Evolutionary conservation across 2,113 vertebrate genomes (phyloP).

Genomic region (Gallinago media): DNA sequence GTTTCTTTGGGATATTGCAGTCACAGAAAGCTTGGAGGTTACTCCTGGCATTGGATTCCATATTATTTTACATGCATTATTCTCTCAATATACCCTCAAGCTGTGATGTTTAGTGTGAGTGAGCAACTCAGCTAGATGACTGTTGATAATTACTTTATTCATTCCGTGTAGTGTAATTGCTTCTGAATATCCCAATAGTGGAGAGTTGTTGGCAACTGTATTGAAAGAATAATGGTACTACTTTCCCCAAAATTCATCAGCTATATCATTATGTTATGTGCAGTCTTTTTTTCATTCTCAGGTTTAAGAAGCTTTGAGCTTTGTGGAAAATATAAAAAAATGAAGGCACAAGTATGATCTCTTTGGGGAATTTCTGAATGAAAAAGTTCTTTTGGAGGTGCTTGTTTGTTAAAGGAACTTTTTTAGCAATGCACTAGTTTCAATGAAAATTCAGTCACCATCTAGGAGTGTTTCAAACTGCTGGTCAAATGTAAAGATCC

Average conservation of each 20-base stretch:
- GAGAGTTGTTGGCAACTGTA: neutral
- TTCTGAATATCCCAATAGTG: neutral
- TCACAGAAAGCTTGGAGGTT: neutral
- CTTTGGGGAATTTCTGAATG: neutral
- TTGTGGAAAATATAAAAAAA: neutral
- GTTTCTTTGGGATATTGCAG: neutral
- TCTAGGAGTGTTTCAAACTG: neutral
- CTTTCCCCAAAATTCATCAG: neutral
- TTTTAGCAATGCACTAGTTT: neutral
- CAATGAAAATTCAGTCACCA: neutral
- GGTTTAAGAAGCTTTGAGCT: neutral
- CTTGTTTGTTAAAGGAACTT: neutral
- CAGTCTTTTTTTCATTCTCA: neutral
- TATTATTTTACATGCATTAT: neutral
- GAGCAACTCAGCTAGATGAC: neutral
- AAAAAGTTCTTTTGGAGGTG: neutral
- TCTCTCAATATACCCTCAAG: neutral
- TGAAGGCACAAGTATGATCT: accelerated
- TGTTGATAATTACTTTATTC: neutral
- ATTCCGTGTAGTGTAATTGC: neutral
- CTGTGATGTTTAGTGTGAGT: neutral
- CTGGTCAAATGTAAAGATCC: neutral
- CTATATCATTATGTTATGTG: neutral
- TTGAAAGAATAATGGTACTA: neutral
- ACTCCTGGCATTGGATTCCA: neutral